Conservation (phyloP, 2,888 invertebrate species). For the Hydriomena furcata region DNA sequence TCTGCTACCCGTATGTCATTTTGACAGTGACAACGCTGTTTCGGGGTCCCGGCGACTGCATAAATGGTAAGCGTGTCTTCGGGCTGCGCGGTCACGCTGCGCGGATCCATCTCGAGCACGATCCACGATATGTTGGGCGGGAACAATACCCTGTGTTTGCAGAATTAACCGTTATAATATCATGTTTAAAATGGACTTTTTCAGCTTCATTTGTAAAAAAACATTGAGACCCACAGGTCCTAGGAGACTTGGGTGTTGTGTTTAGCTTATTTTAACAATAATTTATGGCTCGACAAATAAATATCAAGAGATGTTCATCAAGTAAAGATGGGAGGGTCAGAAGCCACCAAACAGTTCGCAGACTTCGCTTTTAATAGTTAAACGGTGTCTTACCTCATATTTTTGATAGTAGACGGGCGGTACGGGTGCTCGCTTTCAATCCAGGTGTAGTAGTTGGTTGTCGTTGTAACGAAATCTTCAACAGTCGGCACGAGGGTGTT, state of each 20-base stretch:
- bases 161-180: constrained; percentile 3
- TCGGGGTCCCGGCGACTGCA: constrained; percentile 68
- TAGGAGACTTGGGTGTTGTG: no score
- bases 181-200: neutral
- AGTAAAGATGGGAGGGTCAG: no score
- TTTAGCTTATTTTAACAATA: no score
- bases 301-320: no score
- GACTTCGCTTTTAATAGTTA: no score
- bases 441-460: constrained; percentile 94
- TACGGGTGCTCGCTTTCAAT: constrained; percentile 99
- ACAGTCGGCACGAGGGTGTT: constrained; percentile 85
- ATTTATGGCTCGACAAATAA: no score
- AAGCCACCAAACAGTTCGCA: no score
- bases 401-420: constrained; percentile 92
- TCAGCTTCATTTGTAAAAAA: no score
- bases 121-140: constrained; percentile 95
- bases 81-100: constrained; percentile 95
- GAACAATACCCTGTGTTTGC: constrained; percentile 88
- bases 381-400: constrained; percentile 89
- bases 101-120: constrained; percentile 95
- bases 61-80: constrained; percentile 93
- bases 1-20: constrained; percentile 54
- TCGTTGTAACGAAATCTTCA: constrained; percentile 81
- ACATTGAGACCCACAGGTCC: no score
- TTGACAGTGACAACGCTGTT: constrained; percentile 63